phyloP scores from a whole-genome alignment of 2,113 vertebrate species.

The Salvator merianae region DNA sequence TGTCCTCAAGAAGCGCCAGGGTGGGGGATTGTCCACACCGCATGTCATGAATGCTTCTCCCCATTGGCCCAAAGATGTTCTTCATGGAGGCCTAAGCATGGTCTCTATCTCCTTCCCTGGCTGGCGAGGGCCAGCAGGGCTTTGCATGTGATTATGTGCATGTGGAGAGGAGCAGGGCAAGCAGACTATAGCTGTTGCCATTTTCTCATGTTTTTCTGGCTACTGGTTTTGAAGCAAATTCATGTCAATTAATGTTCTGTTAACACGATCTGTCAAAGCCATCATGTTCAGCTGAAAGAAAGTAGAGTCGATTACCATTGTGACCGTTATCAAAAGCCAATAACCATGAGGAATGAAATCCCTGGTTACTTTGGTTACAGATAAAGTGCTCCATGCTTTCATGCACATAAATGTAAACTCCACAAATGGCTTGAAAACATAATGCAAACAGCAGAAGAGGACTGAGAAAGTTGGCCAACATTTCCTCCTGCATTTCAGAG shows the following conservation, averaged over 20 bases:
- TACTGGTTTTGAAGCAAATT: constrained; percentile 60
- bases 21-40: no score
- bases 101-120: no score
- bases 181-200: not conserved
- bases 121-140: no score
- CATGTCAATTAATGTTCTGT: constrained; percentile 47
- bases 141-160: no score
- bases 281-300: constrained; percentile 53
- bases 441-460: constrained; percentile 41
- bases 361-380: constrained; percentile 52
- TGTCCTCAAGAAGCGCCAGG: no score
- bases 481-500: not conserved
- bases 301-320: constrained; percentile 47
- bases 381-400: constrained; percentile 54
- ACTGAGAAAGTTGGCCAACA: not conserved
- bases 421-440: constrained; percentile 78
- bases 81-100: no score
- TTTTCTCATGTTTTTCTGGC: constrained; percentile 26
- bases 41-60: no score
- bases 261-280: constrained; percentile 53
- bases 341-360: constrained; percentile 54
- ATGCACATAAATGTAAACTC: constrained; percentile 43
- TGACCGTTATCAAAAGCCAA: constrained; percentile 27
- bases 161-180: not conserved
- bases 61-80: no score